Percentiles rank a stretch among this genome's conserved stretches.
Evolutionary conservation across 2,113 vertebrate species (phyloP).

Genomic region (Microcebus jonahi): DNA sequence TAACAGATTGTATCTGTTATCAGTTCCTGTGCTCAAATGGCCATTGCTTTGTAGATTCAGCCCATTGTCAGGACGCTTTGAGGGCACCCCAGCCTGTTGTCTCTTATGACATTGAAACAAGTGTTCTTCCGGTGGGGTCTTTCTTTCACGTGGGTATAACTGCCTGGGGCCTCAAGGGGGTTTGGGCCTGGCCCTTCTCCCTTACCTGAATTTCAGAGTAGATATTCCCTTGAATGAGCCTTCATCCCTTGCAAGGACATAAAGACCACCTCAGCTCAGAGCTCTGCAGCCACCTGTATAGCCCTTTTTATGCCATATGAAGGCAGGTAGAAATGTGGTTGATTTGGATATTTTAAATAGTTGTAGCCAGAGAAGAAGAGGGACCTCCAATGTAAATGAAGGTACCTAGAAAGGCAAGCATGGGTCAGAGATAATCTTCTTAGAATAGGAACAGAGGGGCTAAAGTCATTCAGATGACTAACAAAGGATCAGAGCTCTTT

Average conservation of each 20-base stretch:
- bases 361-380: neutral
- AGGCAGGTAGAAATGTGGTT: neutral
- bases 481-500: neutral
- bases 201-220: neutral
- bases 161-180: neutral
- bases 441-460: neutral
- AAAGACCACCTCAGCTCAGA: rapidly evolving
- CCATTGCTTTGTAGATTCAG: neutral
- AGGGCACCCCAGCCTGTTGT: too few species aligned
- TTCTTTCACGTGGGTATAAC: neutral
- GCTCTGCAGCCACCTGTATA: neutral
- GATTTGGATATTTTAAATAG: neutral
- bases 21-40: neutral
- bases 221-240: neutral
- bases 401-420: neutral
- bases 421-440: neutral
- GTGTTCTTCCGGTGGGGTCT: neutral
- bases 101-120: neutral
- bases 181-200: neutral
- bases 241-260: neutral
- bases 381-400: neutral
- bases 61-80: neutral
- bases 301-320: neutral
- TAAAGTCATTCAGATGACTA: neutral
- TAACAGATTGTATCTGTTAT: neutral